Evolutionary conservation across 2,888 invertebrate genomes (phyloP).

Genomic region (Melanchra persicariae): DNA sequence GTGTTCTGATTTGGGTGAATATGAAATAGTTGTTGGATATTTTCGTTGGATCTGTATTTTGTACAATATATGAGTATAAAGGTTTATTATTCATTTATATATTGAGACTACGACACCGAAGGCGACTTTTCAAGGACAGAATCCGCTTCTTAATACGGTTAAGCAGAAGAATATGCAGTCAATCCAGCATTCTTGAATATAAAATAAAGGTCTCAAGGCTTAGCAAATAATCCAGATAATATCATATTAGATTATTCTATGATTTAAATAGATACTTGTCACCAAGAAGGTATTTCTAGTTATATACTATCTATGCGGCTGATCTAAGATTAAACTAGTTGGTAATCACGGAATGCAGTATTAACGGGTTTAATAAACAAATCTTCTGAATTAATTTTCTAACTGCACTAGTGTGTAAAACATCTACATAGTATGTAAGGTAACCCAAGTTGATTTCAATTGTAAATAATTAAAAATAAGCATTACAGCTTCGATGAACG

Average conservation of each 20-base stretch:
- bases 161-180: conserved; percentile 19
- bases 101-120: neutral
- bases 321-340: conserved; percentile 42
- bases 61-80: neutral
- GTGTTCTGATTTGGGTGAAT: conserved; percentile 12
- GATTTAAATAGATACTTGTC: conserved; percentile 26
- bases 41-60: neutral
- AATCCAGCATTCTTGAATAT: conserved; percentile 23
- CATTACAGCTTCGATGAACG: conserved; percentile 20
- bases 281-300: conserved; percentile 30
- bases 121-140: neutral
- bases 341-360: conserved; percentile 40
- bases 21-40: neutral
- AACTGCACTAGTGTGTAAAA: conserved; percentile 2
- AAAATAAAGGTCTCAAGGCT: conserved; percentile 5
- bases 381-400: conserved; percentile 37
- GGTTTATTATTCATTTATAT: neutral
- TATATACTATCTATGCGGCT: conserved; percentile 36
- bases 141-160: conserved; percentile 24
- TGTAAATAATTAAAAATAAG: conserved; percentile 28
- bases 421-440: neutral
- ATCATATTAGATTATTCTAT: conserved; percentile 36
- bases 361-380: conserved; percentile 25
- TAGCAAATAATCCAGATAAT: conserved; percentile 35
- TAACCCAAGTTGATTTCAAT: conserved; percentile 19